These are phyloP conservation scores for Ephialtes manifestator DNA, from an alignment of 2,888 invertebrate genomes.

Conservation along the genomic window DNA sequence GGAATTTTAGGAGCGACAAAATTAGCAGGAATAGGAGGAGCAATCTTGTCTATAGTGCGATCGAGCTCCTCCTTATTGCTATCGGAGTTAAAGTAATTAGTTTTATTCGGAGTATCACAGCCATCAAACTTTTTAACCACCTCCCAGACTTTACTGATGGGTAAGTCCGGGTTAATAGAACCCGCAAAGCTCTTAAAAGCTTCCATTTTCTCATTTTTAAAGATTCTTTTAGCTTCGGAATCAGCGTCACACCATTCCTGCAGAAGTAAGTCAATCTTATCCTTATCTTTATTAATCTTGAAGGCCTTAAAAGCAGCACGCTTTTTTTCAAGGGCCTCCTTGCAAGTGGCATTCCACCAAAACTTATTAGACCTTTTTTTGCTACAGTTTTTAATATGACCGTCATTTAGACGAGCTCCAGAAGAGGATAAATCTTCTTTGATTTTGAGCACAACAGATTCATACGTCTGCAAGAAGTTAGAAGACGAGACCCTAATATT, in stretches of 20 bases:
- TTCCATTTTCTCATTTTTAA: background rate
- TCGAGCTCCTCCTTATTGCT: conserved; percentile 1
- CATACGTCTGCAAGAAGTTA: background rate
- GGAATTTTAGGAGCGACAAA: background rate
- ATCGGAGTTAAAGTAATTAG: background rate
- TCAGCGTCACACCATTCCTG: background rate
- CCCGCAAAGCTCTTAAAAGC: conserved; percentile 4
- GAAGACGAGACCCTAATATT: background rate
- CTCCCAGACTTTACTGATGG: conserved; percentile 19
- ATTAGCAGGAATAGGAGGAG: background rate
- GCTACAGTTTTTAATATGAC: background rate
- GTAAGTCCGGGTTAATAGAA: conserved; percentile 22
- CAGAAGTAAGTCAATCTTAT: background rate
- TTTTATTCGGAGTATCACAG: background rate
- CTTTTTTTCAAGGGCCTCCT: background rate
- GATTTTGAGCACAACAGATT: background rate
- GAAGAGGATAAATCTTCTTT: background rate
- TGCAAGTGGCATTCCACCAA: conserved; percentile 32
- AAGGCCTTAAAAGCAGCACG: background rate
- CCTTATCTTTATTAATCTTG: background rate
- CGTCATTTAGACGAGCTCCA: background rate
- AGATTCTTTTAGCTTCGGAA: background rate
- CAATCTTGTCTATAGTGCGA: conserved; percentile 27
- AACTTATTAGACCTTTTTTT: background rate
- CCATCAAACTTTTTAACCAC: conserved; percentile 15